Conservation (phyloP, 2,797 vertebrate genomes). For the Esox masquinongy region DNA sequence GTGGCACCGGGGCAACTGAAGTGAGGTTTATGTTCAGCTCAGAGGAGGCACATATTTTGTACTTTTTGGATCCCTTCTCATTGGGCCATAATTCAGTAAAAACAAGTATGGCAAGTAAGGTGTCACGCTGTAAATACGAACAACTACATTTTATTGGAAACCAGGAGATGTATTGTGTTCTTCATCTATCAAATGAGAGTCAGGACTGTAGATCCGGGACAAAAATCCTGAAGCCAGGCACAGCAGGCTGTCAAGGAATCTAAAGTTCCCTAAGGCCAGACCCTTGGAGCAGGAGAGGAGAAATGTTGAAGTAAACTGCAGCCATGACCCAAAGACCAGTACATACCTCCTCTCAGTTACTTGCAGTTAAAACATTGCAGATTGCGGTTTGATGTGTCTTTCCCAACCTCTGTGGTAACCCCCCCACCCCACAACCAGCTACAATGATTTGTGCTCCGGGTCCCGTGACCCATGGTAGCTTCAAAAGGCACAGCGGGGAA, state of each 20-base stretch:
- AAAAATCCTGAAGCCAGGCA: constrained; percentile 57
- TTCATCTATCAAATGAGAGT: constrained; percentile 70
- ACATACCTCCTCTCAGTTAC: constrained; percentile 63
- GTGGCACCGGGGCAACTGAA: background rate
- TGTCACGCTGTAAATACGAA: constrained; percentile 57
- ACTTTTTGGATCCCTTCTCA: constrained; percentile 39
- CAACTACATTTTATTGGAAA: constrained; percentile 68
- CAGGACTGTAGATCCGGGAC: constrained; percentile 57
- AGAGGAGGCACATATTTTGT: constrained; percentile 53
- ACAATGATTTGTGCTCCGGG: constrained; percentile 94
- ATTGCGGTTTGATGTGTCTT: constrained; percentile 88
- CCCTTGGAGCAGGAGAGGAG: constrained; percentile 54
- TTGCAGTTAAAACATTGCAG: constrained; percentile 78
- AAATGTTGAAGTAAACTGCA: constrained; percentile 58
- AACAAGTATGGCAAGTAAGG: constrained; percentile 35
- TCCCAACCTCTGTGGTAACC: constrained; percentile 64
- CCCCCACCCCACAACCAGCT: constrained; percentile 61
- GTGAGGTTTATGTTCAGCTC: constrained; percentile 43
- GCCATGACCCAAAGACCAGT: constrained; percentile 53
- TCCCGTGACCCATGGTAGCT: constrained; percentile 90
- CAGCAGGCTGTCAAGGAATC: constrained; percentile 65
- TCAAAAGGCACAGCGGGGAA: constrained; percentile 87
- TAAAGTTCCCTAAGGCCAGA: constrained; percentile 44
- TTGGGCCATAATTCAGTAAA: constrained; percentile 47
- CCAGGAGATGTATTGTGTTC: constrained; percentile 65